Evolutionary conservation across 1,140 invertebrate genomes (phyloP), one percentile per base, ranked within the genome.

Genomic region (Nilaparvata lugens): DNA sequence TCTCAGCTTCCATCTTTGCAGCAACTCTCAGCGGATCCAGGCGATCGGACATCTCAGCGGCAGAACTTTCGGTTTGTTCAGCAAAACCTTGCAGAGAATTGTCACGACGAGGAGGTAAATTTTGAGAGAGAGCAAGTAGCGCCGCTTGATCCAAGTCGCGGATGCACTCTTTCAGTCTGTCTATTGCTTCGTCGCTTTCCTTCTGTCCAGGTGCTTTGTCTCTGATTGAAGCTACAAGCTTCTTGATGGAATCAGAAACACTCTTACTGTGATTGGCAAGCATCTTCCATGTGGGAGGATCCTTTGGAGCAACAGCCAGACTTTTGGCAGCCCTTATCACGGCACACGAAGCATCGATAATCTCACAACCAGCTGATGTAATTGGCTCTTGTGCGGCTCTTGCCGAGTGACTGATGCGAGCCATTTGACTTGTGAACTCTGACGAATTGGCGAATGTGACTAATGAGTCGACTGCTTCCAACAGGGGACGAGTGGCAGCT

Each of bases 241-340:
- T 83, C 73, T 98, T 98, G 65, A 99, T 97, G 0, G 93, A 92
- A 71, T 98, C 95, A 14, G 93, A 97, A 0, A 98, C 93, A 66
- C 85, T 88, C 73, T 95, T 96, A 67, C 93, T 96, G 73, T 97
- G 91, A 67, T 85, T 87, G 0, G 95, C 94, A 54, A 98, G 81
- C 42, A 88, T 77, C 70, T 96, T 93, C 93, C 96, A 98, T 4
- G 91, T 92, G 2, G 89, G 83, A 1, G 93, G 90, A 77, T 98
- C 95, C 64, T 88, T 87, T 0, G 94, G 92, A 60, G 89, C 86
- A 0, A 95, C 81, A 2, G 91, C 91, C 23, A 98, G 75, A 57
- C 85, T 89, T 72, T 95, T 95, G 0, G 95, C 93, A 0, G 93
- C 84, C 65, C 86, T 82, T 35, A 98, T 86, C 86, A 98, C 96